Base-by-base conservation (phyloP, 2,113 vertebrate species). In the Gobiocypris rarus region DNA sequence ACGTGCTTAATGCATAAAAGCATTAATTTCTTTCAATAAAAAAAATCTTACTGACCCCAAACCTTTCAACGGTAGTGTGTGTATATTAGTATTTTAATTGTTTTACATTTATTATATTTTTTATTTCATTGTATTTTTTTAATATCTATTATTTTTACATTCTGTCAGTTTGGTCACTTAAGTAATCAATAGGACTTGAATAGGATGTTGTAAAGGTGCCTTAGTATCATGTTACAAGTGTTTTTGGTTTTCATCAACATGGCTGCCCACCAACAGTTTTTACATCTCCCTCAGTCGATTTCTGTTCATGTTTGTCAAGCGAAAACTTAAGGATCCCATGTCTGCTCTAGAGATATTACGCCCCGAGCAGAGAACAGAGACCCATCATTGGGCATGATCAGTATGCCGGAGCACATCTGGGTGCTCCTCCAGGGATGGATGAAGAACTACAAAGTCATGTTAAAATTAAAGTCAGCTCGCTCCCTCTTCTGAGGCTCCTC, bases 371-470 rank as follows among this genome's bases (percentile, higher is more conserved):
- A 89, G 83, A 26, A 90, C 88, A 90, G 87, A 84, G 82, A 41
- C 81, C 87, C 13, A 74, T 89, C 89, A 89, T 92, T 85, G 87
- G 81, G 75, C 82, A 50, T 90, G 90, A 92, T 89, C 83, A 89
- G 87, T 54, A 83, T 84, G 85, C 78, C 5, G 41, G 58, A 43
- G 83, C 65, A 80, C 85, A 87, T 86, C 89, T 90, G 86, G 78
- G 82, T 41, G 63, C 73, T 86, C 82, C 87, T 86, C 85, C 88
- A 73, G 87, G 87, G 45, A 28, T 84, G 85, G 63, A 61, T 43
- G 4, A 85, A 86, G 75, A 89, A 91, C 91, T 92, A 90, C 90
- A 92, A 92, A 92, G 90, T 87, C 75, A 85, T 89, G 87, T 81
- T 90, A 85, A 85, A 91, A 89, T 93, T 89, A 85, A 90, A 91